phyloP scores from a whole-genome alignment of 2,797 vertebrate genomes.

The Cirrhinus mrigala region DNA sequence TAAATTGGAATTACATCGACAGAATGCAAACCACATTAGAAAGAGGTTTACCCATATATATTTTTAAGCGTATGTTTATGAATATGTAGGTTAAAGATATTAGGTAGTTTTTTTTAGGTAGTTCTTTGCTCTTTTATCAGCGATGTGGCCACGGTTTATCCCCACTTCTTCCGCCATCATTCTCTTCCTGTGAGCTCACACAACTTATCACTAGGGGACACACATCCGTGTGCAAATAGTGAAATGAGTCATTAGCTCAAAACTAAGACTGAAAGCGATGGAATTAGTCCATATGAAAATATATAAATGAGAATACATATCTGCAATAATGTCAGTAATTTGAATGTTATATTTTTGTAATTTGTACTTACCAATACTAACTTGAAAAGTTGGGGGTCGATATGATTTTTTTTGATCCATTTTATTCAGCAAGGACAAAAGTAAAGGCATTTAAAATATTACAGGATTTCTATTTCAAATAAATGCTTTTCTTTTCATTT shows the following conservation, averaged over 20 bases:
- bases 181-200: constrained; percentile 2
- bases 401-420: neutral
- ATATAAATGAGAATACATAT: neutral
- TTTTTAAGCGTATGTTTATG: no score
- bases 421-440: neutral
- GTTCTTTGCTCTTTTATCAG: neutral
- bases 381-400: neutral
- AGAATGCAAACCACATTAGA: neutral
- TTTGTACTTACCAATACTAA: neutral
- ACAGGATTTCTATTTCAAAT: neutral
- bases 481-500: neutral
- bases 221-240: neutral
- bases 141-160: neutral
- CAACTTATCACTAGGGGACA: neutral
- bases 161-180: neutral
- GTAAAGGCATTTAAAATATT: neutral
- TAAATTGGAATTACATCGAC: neutral
- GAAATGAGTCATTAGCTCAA: neutral
- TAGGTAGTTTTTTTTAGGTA: neutral
- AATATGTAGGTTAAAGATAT: neutral
- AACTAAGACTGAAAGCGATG: neutral
- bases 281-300: neutral
- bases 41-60: neutral
- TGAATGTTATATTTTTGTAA: neutral
- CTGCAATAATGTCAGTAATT: neutral